Percentiles rank a stretch among this genome's conserved stretches.
Evolutionary conservation across 2,113 vertebrate species (phyloP).

Genomic region (Nyctibius bracteatus): DNA sequence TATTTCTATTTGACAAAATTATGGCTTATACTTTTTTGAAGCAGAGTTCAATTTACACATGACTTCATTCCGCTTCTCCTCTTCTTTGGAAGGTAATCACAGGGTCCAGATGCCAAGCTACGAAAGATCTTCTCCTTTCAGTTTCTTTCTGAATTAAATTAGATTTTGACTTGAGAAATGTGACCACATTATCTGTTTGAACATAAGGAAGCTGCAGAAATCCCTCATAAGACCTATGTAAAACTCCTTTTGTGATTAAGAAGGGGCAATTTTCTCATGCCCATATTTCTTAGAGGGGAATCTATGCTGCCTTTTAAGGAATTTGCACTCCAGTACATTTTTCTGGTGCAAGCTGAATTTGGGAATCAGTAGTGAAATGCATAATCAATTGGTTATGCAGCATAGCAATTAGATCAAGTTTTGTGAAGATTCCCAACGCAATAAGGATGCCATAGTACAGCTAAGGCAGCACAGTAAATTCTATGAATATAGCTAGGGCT

Average conservation of each 20-base stretch:
- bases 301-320: background rate
- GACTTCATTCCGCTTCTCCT: slow-evolving; percentile 19
- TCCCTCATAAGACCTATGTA: slow-evolving; percentile 54
- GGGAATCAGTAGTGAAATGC: slow-evolving; percentile 8
- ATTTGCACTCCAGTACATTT: slow-evolving; percentile 37
- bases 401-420: slow-evolving; percentile 25
- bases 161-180: slow-evolving; percentile 63
- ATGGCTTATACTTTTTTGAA: slow-evolving; percentile 29
- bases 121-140: slow-evolving; percentile 59
- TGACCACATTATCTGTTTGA: slow-evolving; percentile 62
- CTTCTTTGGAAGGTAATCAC: slow-evolving; percentile 52
- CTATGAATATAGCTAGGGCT: background rate
- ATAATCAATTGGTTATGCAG: slow-evolving; percentile 50
- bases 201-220: slow-evolving; percentile 63
- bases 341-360: slow-evolving; percentile 18
- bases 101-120: slow-evolving; percentile 54
- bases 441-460: background rate
- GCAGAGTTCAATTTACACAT: slow-evolving; percentile 42
- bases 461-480: background rate
- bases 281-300: slow-evolving; percentile 29
- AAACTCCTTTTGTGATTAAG: slow-evolving; percentile 60
- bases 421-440: background rate
- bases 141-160: slow-evolving; percentile 62
- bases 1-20: slow-evolving; percentile 50
- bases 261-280: slow-evolving; percentile 53